These are phyloP conservation scores for Alcis repandata DNA, from an alignment of 2,888 invertebrate genomes.

Conservation along the genomic window DNA sequence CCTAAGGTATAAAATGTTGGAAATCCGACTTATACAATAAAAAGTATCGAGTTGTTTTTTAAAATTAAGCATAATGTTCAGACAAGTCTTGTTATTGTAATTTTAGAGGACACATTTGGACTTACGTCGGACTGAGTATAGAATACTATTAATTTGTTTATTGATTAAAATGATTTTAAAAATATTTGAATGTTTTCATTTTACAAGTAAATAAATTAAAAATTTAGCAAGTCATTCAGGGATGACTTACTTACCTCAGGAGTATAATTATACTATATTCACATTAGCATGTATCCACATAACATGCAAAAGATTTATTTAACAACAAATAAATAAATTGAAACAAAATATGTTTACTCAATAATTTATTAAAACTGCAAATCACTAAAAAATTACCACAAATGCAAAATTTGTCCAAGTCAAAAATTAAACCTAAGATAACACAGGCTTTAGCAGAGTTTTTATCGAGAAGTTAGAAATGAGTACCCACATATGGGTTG, in stretches of 20 bases:
- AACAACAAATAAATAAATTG: neutral
- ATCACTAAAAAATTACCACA: neutral
- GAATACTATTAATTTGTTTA: conserved; percentile 80
- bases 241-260: too few species aligned
- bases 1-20: neutral
- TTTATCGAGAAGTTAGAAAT: conserved; percentile 79
- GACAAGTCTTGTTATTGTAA: conserved; percentile 68
- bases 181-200: conserved; percentile 8
- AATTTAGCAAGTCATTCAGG: too few species aligned
- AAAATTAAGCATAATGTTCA: conserved; percentile 65
- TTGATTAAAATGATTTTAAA: conserved; percentile 73
- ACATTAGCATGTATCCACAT: too few species aligned
- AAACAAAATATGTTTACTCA: neutral
- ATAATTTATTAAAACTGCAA: conserved; percentile 15
- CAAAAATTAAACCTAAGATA: conserved; percentile 49
- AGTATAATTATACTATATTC: too few species aligned
- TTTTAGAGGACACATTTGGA: conserved; percentile 73
- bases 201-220: too few species aligned
- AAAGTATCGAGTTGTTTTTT: conserved; percentile 47
- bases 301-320: neutral
- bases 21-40: neutral
- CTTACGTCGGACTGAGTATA: conserved; percentile 82
- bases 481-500: conserved; percentile 79
- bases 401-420: conserved; percentile 25
- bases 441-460: conserved; percentile 72